Conservation (phyloP, 2,113 vertebrate genomes). For the Xenopus borealis region DNA sequence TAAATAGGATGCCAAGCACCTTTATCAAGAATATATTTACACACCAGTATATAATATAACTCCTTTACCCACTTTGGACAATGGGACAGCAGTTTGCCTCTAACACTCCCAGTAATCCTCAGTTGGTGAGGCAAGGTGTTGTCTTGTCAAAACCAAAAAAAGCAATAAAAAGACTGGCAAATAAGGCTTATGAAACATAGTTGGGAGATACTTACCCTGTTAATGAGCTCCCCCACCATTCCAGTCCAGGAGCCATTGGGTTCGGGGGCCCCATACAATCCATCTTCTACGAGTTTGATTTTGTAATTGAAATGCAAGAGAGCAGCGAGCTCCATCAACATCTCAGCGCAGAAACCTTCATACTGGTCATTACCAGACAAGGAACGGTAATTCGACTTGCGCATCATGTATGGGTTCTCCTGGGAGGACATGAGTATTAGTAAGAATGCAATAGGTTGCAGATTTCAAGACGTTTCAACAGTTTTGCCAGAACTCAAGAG, state of each 20-base stretch:
- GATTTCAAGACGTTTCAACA: not conserved
- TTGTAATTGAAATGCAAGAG: slow-evolving; percentile 83
- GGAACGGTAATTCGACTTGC: slow-evolving; percentile 74
- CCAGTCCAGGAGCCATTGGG: slow-evolving; percentile 90
- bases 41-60: too few species aligned
- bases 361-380: slow-evolving; percentile 77
- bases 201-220: slow-evolving; percentile 67
- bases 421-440: slow-evolving; percentile 48
- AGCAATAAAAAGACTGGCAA: too few species aligned
- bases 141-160: too few species aligned
- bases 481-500: too few species aligned
- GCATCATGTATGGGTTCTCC: slow-evolving; percentile 91
- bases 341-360: slow-evolving; percentile 91
- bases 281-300: slow-evolving; percentile 86
- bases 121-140: too few species aligned
- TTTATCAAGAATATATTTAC: too few species aligned
- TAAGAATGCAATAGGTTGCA: not conserved
- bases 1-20: too few species aligned
- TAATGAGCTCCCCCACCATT: slow-evolving; percentile 92
- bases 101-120: too few species aligned
- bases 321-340: slow-evolving; percentile 80
- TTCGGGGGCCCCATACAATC: slow-evolving; percentile 82
- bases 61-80: too few species aligned
- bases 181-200: too few species aligned
- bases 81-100: too few species aligned